Conservation (phyloP, 2,888 invertebrate species). For the Herminia tarsipennalis region DNA sequence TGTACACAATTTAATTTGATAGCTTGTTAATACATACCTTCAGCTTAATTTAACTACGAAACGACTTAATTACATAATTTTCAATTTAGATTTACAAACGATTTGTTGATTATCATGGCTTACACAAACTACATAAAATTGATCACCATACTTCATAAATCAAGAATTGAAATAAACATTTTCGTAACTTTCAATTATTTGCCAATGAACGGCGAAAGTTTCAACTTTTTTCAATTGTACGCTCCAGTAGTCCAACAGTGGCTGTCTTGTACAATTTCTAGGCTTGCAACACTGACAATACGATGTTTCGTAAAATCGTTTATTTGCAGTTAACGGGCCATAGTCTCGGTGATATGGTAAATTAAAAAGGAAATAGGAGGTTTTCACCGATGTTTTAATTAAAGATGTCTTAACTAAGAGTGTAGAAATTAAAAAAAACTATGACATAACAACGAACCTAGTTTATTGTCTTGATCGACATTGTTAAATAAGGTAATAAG, state of each 20-base stretch:
- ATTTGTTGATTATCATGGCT: no score
- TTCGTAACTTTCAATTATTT: constrained; percentile 74
- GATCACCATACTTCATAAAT: constrained; percentile 31
- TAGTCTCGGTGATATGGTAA: constrained; percentile 55
- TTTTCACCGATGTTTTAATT: no score
- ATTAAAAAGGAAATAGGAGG: no score
- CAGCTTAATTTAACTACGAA: no score
- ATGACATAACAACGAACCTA: no score
- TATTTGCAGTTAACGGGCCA: constrained; percentile 44
- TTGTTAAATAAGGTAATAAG: no score
- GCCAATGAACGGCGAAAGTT: constrained; percentile 73
- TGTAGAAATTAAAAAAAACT: no score
- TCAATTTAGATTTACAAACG: no score
- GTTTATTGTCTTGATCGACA: no score
- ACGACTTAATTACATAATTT: not conserved
- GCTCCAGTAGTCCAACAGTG: constrained; percentile 77
- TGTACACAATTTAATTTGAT: no score
- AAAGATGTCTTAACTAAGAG: no score
- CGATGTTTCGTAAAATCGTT: constrained; percentile 69
- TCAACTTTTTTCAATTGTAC: constrained; percentile 80
- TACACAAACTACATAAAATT: constrained; percentile 20
- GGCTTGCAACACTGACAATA: constrained; percentile 71
- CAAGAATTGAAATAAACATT: constrained; percentile 50
- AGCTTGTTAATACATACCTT: no score
- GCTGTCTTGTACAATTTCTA: constrained; percentile 77